Evolutionary conservation across 2,797 vertebrate genomes (phyloP).

Genomic region (Phoebastria nigripes): DNA sequence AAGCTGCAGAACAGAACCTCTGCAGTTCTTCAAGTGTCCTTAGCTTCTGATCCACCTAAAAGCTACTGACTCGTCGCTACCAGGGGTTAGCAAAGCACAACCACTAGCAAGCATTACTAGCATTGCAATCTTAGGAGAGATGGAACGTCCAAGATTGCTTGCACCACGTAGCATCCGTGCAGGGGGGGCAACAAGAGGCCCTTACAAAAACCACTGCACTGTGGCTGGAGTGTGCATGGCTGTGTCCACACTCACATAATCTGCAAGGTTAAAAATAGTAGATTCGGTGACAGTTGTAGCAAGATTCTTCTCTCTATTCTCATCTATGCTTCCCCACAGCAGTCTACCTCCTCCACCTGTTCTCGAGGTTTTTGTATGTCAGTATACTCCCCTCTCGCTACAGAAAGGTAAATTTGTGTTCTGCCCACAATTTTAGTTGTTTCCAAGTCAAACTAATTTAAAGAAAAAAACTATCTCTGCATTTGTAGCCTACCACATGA

Average conservation of each 20-base stretch:
- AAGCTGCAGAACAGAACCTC: background rate
- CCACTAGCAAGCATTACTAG: background rate
- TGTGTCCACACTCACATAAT: background rate
- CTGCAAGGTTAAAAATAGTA: background rate
- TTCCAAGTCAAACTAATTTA: background rate
- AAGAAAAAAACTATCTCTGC: background rate
- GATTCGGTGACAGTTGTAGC: background rate
- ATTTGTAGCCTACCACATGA: background rate
- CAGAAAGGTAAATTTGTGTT: background rate
- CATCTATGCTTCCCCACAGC: background rate
- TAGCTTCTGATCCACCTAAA: background rate
- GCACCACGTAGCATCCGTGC: background rate
- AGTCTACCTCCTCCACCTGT: background rate
- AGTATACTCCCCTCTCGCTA: background rate
- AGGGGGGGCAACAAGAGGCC: accelerated
- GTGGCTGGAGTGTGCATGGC: background rate
- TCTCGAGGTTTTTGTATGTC: background rate
- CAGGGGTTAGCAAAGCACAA: background rate
- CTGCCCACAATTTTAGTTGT: background rate
- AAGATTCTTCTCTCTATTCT: background rate
- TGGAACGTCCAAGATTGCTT: background rate
- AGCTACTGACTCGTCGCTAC: background rate
- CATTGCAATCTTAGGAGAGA: background rate
- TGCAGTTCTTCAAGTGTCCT: background rate
- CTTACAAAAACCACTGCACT: accelerated